These are phyloP conservation scores for Limonius californicus DNA, from an alignment of 1,140 invertebrate genomes.

Conservation along the genomic window DNA sequence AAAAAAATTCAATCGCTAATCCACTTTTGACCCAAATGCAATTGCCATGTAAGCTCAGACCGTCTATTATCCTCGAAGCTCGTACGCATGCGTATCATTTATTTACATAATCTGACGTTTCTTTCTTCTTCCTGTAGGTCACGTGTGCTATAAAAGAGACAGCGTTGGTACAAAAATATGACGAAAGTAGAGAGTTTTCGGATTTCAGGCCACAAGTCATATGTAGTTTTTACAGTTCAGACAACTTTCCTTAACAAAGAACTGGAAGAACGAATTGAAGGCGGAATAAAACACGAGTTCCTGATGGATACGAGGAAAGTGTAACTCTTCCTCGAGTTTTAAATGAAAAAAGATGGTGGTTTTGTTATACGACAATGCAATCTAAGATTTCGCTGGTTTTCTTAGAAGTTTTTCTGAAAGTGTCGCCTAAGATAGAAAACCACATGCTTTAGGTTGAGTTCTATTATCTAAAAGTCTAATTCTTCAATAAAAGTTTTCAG, in stretches of 20 bases:
- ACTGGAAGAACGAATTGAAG: not conserved
- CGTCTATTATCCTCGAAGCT: slow-evolving; percentile 9
- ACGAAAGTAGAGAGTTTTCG: not conserved
- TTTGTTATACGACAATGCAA: slow-evolving; percentile 4
- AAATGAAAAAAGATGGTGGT: not conserved
- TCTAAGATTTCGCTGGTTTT: not conserved
- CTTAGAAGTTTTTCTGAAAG: too few relatives aligned
- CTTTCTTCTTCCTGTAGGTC: not conserved
- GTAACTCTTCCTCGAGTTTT: not conserved
- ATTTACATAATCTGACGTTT: slow-evolving; percentile 9
- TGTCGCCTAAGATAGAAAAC: too few relatives aligned
- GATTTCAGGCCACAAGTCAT: slow-evolving; percentile 1
- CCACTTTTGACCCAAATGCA: slow-evolving; percentile 36
- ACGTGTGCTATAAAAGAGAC: not conserved
- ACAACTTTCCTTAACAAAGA: not conserved
- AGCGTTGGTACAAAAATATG: not conserved
- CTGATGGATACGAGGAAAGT: not conserved
- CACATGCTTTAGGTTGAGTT: too few relatives aligned
- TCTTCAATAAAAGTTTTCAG: too few relatives aligned
- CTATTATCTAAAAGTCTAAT: too few relatives aligned
- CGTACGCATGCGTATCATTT: slow-evolving; percentile 5
- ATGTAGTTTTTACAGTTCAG: not conserved
- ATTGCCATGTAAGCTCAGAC: slow-evolving; percentile 31
- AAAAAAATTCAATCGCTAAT: slow-evolving; percentile 29
- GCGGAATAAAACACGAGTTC: not conserved